Conservation (phyloP, 2,888 invertebrate species). For the Eumacrocentrus americanus region DNA sequence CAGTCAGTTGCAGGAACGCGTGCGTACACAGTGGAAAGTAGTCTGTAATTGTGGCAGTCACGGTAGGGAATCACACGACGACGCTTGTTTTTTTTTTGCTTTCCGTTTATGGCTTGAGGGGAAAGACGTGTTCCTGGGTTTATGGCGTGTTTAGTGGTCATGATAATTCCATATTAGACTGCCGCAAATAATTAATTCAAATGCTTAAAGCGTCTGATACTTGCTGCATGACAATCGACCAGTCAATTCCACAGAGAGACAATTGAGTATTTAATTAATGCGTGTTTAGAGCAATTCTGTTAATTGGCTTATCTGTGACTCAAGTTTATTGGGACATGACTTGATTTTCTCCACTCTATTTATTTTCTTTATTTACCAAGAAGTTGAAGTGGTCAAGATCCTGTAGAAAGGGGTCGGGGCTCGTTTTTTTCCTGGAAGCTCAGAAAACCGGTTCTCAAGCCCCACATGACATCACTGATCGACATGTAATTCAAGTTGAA, state of each 20-base stretch:
- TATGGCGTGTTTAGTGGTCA: not conserved
- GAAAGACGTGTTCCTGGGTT: not conserved
- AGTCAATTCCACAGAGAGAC: not conserved
- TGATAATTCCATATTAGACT: not conserved
- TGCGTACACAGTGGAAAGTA: slow-evolving; percentile 31
- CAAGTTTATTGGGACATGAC: not conserved
- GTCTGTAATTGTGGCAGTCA: slow-evolving; percentile 10
- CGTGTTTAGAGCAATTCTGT: not conserved
- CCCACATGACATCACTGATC: not conserved
- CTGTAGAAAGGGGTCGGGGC: too few relatives aligned
- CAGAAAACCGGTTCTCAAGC: slow-evolving; percentile 10
- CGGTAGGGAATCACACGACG: not conserved
- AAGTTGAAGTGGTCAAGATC: too few relatives aligned
- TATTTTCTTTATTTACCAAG: not conserved
- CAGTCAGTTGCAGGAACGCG: slow-evolving; percentile 6
- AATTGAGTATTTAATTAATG: not conserved
- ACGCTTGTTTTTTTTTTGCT: not conserved
- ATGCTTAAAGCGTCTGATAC: not conserved
- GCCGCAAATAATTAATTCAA: not conserved
- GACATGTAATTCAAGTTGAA: not conserved
- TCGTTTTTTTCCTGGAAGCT: too few relatives aligned
- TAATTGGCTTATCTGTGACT: not conserved
- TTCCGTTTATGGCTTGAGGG: too few relatives aligned
- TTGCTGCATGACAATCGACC: not conserved
- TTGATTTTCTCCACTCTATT: too few relatives aligned